Evolutionary conservation across 92 coral and sea anemone species (phyloP).

Genomic region (Epizoanthus rinbou): DNA sequence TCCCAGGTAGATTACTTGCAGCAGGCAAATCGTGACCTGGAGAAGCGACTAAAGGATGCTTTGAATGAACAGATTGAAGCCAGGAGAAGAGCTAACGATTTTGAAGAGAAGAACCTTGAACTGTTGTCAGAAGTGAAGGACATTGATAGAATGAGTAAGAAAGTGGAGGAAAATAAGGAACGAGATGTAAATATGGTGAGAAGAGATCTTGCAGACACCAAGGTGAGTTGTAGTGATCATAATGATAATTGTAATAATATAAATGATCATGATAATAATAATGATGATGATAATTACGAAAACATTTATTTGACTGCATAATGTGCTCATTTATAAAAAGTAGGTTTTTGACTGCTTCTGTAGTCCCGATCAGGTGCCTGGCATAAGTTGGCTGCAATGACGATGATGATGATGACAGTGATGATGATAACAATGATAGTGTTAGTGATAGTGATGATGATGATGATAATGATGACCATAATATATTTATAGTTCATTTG

Average conservation of each 20-base stretch:
- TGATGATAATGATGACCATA: not conserved
- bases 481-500: not conserved
- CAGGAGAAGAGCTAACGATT: slow-evolving; percentile 64
- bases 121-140: slow-evolving; percentile 84
- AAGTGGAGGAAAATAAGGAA: slow-evolving; percentile 80
- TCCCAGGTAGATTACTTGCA: slow-evolving; percentile 94
- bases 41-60: slow-evolving; percentile 78
- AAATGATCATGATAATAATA: not conserved
- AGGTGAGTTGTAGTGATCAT: slow-evolving; percentile 52
- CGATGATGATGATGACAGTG: not conserved
- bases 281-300: no score
- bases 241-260: not conserved
- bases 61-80: slow-evolving; percentile 71
- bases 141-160: slow-evolving; percentile 71
- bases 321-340: no score
- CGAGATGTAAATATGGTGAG: slow-evolving; percentile 70
- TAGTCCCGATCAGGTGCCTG: no score
- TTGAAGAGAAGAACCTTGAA: slow-evolving; percentile 85
- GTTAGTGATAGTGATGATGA: not conserved
- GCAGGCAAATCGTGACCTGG: slow-evolving; percentile 97
- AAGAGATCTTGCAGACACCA: slow-evolving; percentile 77
- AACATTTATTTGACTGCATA: no score
- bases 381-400: no score
- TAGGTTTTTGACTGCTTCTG: no score
- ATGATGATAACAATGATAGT: not conserved